Conservation (phyloP, 2,797 vertebrate species). For the Chanos chanos region DNA sequence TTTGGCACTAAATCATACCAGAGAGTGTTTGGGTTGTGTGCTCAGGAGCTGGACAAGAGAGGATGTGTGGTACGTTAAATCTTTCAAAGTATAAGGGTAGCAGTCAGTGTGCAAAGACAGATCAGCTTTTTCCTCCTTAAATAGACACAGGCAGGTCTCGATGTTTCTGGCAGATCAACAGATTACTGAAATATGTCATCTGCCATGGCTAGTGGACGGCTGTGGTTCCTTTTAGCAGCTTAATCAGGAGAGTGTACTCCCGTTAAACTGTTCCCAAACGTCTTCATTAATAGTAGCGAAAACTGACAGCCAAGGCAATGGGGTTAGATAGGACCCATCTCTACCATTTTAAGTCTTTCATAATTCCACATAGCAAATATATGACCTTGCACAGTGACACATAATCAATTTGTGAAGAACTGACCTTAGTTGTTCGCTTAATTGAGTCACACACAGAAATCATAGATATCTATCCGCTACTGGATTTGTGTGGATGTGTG, state of each 20-base stretch:
- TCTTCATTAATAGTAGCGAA: conserved; percentile 68
- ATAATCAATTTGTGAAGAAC: conserved; percentile 70
- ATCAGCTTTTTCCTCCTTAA: conserved; percentile 43
- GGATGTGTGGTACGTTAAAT: too few relatives aligned
- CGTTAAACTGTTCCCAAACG: conserved; percentile 65
- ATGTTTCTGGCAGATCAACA: conserved; percentile 60
- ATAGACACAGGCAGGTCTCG: conserved; percentile 52
- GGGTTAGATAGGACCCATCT: conserved; percentile 50
- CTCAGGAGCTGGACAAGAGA: too few relatives aligned
- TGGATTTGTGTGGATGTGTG: not conserved
- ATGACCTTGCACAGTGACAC: conserved; percentile 69
- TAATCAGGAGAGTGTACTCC: conserved; percentile 69
- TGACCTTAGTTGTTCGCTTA: conserved; percentile 56
- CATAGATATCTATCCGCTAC: conserved; percentile 33
- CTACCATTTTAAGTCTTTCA: conserved; percentile 64
- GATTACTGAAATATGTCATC: conserved; percentile 70
- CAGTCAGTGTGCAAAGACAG: not conserved
- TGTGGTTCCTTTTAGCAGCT: conserved; percentile 64
- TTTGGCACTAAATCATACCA: too few relatives aligned
- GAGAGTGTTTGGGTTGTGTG: too few relatives aligned
- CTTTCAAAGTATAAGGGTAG: too few relatives aligned
- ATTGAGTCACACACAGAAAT: conserved; percentile 57
- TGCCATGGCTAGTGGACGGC: too few relatives aligned
- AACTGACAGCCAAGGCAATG: conserved; percentile 54
- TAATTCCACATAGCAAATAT: conserved; percentile 66